These are phyloP conservation scores for Sinopyrophorus schimmeli DNA, from an alignment of 2,888 invertebrate genomes.

Conservation along the genomic window DNA sequence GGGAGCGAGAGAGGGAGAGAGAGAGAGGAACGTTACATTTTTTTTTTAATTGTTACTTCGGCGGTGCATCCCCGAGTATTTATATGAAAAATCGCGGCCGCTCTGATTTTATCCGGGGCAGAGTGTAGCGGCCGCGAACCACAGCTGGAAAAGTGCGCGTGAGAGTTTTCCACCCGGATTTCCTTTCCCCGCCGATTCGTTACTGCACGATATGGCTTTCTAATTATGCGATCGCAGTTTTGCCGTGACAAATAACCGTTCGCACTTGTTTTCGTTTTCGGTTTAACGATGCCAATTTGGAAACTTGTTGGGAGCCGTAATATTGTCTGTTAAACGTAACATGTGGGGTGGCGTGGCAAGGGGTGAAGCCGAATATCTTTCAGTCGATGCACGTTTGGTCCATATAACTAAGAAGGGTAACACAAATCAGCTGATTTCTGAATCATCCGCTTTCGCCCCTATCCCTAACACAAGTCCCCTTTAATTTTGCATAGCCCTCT, in stretches of 20 bases:
- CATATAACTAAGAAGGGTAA: conserved; percentile 45
- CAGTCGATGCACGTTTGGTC: conserved; percentile 52
- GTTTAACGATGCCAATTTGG: too few relatives aligned
- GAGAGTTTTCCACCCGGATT: conserved; percentile 40
- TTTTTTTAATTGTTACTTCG: conserved; percentile 12
- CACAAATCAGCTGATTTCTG: conserved; percentile 51
- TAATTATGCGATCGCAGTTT: conserved; percentile 38
- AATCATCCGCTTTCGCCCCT: conserved; percentile 38
- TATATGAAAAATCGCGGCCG: conserved; percentile 54
- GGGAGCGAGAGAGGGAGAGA: too few relatives aligned
- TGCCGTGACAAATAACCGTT: conserved; percentile 9
- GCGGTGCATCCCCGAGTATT: conserved; percentile 40
- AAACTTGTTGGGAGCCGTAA: too few relatives aligned
- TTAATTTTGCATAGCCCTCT: background rate
- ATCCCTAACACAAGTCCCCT: conserved; percentile 33
- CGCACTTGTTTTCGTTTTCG: background rate
- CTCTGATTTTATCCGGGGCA: conserved; percentile 44
- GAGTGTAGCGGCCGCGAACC: conserved; percentile 48
- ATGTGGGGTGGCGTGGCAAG: conserved; percentile 28
- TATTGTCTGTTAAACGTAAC: too few relatives aligned
- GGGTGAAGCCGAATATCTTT: conserved; percentile 41
- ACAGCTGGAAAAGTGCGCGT: conserved; percentile 54
- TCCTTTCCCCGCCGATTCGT: conserved; percentile 40
- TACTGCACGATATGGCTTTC: conserved; percentile 47
- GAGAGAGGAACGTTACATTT: conserved; percentile 9